A percentile compares a stretch with the other conserved stretches of the same genome.
Evolutionary conservation across 2,888 invertebrate genomes (phyloP).

Genomic region (Platycheirus albimanus): DNA sequence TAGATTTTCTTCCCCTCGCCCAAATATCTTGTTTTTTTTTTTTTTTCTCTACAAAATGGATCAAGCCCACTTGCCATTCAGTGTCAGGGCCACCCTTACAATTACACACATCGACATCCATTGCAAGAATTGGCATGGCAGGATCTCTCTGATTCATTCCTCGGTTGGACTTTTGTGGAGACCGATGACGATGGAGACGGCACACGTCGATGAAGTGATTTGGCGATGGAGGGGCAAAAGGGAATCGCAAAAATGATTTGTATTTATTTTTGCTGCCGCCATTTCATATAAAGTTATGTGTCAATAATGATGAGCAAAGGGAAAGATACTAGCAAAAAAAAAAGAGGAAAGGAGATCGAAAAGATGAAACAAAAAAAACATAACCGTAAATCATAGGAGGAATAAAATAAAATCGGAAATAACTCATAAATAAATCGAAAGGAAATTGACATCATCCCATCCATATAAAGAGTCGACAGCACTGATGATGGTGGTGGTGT

Average conservation of each 20-base stretch:
- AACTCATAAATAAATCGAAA: constrained; percentile 77
- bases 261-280: constrained; percentile 52
- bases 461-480: constrained; percentile 18
- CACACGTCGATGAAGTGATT: not conserved
- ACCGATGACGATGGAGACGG: not conserved
- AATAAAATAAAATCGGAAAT: constrained; percentile 76
- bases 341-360: constrained; percentile 21
- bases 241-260: constrained; percentile 59
- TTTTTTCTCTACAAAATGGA: constrained; percentile 11
- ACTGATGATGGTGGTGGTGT: not conserved
- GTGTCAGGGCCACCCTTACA: constrained; percentile 24
- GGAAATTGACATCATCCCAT: constrained; percentile 74
- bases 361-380: constrained; percentile 32
- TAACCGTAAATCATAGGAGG: constrained; percentile 70
- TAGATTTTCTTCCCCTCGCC: constrained; percentile 75
- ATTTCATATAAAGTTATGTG: constrained; percentile 30
- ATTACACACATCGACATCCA: constrained; percentile 17
- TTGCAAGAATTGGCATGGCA: not conserved
- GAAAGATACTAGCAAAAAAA: not conserved
- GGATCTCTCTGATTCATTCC: constrained; percentile 35
- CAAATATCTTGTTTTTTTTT: constrained; percentile 38
- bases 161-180: constrained; percentile 25
- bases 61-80: constrained; percentile 17
- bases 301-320: constrained; percentile 25
- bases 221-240: not conserved